Evolutionary conservation across 2,113 vertebrate genomes (phyloP).

Genomic region (Pseudorectes ferrugineus): DNA sequence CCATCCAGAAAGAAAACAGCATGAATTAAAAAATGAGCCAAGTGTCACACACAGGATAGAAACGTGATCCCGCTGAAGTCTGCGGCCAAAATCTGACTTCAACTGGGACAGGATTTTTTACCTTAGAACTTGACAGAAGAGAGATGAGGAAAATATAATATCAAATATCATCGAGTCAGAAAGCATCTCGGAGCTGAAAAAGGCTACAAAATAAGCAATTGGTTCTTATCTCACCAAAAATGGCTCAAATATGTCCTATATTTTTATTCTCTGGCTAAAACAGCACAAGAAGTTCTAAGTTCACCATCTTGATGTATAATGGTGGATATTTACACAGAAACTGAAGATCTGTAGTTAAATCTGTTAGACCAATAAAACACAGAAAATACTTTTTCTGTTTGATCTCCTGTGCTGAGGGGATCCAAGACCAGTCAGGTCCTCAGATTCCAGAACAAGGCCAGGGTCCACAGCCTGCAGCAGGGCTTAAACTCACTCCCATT

Average conservation of each 20-base stretch:
- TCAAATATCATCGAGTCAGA: background rate
- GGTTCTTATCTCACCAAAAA: background rate
- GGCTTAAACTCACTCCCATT: background rate
- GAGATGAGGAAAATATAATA: background rate
- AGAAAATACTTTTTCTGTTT: background rate
- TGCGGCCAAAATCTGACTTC: background rate
- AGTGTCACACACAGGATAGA: background rate
- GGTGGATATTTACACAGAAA: background rate
- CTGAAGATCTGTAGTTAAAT: background rate
- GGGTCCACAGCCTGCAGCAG: background rate
- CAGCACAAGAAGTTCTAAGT: background rate
- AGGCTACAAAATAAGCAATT: background rate
- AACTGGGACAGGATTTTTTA: background rate
- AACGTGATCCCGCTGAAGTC: background rate
- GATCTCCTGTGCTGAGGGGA: background rate
- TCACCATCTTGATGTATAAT: background rate
- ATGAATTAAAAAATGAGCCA: background rate
- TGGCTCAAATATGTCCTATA: background rate
- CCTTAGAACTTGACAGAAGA: background rate
- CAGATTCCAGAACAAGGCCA: background rate
- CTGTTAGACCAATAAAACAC: background rate
- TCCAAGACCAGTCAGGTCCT: background rate
- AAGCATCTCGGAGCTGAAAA: background rate
- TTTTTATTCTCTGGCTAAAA: background rate
- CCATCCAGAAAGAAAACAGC: background rate